Conservation (phyloP, 2,113 vertebrate genomes). For the Microtus pennsylvanicus region DNA sequence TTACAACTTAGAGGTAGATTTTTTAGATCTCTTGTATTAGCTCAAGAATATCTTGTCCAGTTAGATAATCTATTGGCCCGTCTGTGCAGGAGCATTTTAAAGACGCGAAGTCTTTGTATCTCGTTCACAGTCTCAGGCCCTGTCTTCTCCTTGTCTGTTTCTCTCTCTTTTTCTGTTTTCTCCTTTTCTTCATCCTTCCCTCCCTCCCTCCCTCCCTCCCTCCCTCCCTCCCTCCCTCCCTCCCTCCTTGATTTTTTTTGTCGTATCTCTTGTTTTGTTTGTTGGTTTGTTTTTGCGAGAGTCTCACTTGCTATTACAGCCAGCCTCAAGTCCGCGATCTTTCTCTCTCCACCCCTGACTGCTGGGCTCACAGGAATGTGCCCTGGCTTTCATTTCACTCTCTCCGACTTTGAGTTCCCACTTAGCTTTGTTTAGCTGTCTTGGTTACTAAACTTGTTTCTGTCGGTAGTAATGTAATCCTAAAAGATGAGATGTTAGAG, state of each 20-base stretch:
- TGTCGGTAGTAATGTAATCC: neutral
- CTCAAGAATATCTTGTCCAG: slow-evolving; percentile 1
- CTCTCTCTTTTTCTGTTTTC: neutral
- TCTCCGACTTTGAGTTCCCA: neutral
- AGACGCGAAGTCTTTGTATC: neutral
- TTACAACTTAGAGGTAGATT: neutral
- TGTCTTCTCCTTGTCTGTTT: neutral
- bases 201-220: neutral
- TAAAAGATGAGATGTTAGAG: neutral
- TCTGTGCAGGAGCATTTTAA: neutral
- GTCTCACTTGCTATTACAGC: neutral
- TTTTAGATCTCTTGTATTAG: neutral
- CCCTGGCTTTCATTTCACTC: neutral
- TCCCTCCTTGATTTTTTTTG: too few species aligned
- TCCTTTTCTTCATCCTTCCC: neutral
- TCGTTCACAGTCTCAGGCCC: neutral
- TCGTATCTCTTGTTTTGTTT: neutral
- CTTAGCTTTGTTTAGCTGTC: slow-evolving; percentile 14
- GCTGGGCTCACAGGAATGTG: too few species aligned
- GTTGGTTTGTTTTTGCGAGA: neutral
- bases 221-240: neutral
- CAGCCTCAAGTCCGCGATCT: neutral
- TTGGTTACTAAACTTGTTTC: neutral
- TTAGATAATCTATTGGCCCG: neutral
- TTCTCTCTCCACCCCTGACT: neutral